Evolutionary conservation across 1,140 invertebrate genomes (phyloP), one percentile per base, ranked within the genome.

Genomic region (Ips typographus): DNA sequence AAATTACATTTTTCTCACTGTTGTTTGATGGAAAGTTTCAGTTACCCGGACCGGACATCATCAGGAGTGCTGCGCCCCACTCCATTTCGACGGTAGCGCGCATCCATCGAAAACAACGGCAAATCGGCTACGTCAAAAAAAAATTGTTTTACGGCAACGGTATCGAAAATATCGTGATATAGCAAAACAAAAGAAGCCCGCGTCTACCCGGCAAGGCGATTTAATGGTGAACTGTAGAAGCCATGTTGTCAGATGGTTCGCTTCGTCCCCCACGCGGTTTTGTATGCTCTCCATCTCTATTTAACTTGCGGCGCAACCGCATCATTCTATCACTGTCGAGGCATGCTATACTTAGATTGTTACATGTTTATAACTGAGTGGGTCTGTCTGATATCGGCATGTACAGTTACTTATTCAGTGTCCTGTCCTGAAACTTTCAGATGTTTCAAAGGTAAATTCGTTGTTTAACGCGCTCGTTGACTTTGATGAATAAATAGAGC

Each of bases 211-310:
- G 40, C 53, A 55, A 65, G 51, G 63, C 63, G 63, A 56, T 55
- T 56, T 22, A 56, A 65, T 65, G 53, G 63, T 56, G 40, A 65
- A 65, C 63, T 65, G 63, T 65, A 56, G 56, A 65, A 44, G 63
- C 63, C 63, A 55, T 65, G 63, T 65, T 65, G 63, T 56, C 63
- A 44, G 52, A 65, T 65, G 41, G 61, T 40, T 56, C 63, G 6
- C 52, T 3, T 38, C 42, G 52, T 56, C 63, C 63, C 63, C 63
- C 63, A 65, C 63, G 63, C 63, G 51, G 53, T 65, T 65, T 65
- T 65, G 51, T 65, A 65, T 56, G 40, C 22, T 22, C 43, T 65
- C 40, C 3, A 6, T 55, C 53, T 65, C 52, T 56, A 5, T 65
- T 37, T 22, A 22, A 22, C 22, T 22, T 22, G 22, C 22, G 22